These are phyloP conservation scores for Bambusicola thoracicus DNA, from an alignment of 2,113 vertebrate species.

Conservation along the genomic window DNA sequence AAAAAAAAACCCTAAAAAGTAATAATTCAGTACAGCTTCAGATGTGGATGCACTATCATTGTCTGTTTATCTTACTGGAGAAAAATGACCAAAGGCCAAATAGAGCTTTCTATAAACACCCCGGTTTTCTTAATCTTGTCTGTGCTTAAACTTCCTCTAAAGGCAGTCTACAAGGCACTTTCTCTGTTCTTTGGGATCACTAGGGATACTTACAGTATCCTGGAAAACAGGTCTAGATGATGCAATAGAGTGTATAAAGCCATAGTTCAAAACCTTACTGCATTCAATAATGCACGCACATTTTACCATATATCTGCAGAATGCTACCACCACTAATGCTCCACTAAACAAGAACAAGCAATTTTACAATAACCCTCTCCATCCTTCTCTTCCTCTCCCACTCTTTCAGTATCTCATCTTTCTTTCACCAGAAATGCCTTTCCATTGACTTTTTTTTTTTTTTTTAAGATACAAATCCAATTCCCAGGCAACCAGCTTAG, in stretches of 20 bases:
- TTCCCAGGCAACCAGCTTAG: neutral
- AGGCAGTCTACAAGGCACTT: neutral
- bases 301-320: slow-evolving; percentile 15
- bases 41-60: neutral
- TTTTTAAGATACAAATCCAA: neutral
- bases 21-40: neutral
- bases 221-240: neutral
- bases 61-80: neutral
- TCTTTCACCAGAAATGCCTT: neutral
- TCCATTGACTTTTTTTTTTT: neutral
- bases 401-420: neutral
- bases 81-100: neutral
- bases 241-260: neutral
- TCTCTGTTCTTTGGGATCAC: neutral
- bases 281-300: neutral
- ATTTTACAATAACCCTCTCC: neutral
- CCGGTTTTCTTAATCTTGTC: neutral
- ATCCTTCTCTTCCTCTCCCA: neutral
- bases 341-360: neutral
- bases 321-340: no score
- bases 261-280: neutral
- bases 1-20: neutral
- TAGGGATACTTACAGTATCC: neutral
- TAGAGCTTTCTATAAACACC: neutral
- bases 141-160: neutral